Base-by-base conservation (phyloP, 2,797 vertebrate species). In the Coregonus suidteri region DNA sequence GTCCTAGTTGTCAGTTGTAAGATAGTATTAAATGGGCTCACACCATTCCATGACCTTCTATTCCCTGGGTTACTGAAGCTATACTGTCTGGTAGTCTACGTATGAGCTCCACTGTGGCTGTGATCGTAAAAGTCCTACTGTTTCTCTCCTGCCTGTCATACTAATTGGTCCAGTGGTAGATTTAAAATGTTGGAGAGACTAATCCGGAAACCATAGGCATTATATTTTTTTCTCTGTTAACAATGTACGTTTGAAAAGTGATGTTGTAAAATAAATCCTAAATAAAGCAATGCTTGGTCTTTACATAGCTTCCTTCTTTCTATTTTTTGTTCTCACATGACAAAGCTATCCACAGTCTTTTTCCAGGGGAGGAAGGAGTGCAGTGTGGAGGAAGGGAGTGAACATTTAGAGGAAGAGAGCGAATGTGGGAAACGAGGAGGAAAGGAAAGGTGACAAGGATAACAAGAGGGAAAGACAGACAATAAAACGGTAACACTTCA, bases 171-270 rank as follows among this genome's bases (percentile, higher is more conserved):
- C 83, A 86, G 81, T 90, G 89, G 86, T 90, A 86, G 85, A 83
- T 85, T 79, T 82, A 73, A 84, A 76, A 84, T 35, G 88, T 81
- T 79, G 84, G 87, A 85, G 83, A 81, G 84, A 81, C 79, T 66
- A 83, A 76, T 0, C 65, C 9, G 41, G 41, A 47, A 47, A 47
- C 41, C 82, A 79, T 85, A 82, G 79, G 80, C 9, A 86, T 76
- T 62, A 6, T 77, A 85, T 80, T 85, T 86, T 78, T 81, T 86
- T 89, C 81, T 83, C 86, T 85, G 70, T 79, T 83, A 79, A 87
- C 86, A 76, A 83, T 90, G 93, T 95, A 94, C 89, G 92, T 88
- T 91, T 93, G 87, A 93, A 90, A 79, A 92, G 91, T 93, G 90
- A 91, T 93, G 91, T 88, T 94, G 93, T 93, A 90, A 91, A 93